Percentiles rank a stretch among this genome's conserved stretches.
Evolutionary conservation across 2,888 invertebrate genomes (phyloP).

Genomic region (Agonopterix arenella): DNA sequence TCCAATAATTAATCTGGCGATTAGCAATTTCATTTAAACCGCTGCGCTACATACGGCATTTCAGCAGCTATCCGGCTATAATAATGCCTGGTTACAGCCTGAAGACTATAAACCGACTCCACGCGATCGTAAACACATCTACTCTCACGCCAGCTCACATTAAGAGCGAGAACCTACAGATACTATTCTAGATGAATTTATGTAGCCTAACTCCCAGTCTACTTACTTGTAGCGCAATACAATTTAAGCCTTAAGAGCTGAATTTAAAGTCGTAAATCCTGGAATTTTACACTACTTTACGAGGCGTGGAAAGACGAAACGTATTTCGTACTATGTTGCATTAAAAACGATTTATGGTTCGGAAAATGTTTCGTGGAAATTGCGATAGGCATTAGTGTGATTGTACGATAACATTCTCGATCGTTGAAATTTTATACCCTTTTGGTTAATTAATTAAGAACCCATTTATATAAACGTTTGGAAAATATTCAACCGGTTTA

Average conservation of each 20-base stretch:
- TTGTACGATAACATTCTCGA: slow-evolving; percentile 2
- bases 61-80: no score
- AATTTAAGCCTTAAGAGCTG: neutral
- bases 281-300: slow-evolving; percentile 12
- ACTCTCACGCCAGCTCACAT: slow-evolving; percentile 24
- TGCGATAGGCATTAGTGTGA: slow-evolving; percentile 26
- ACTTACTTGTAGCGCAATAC: neutral
- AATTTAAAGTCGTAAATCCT: neutral
- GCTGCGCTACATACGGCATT: no score
- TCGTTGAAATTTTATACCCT: neutral
- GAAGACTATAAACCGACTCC: slow-evolving; percentile 40
- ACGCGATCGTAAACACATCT: slow-evolving; percentile 57
- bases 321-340: slow-evolving; percentile 28
- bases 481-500: no score
- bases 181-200: slow-evolving; percentile 1
- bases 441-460: no score
- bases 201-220: slow-evolving; percentile 2
- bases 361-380: slow-evolving; percentile 20
- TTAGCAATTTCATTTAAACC: no score
- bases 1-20: no score
- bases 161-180: slow-evolving; percentile 12
- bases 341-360: slow-evolving; percentile 32
- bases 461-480: no score
- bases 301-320: slow-evolving; percentile 12
- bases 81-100: slow-evolving; percentile 24